Conservation (phyloP, 2,797 vertebrate genomes). For the Cirrhinus mrigala region DNA sequence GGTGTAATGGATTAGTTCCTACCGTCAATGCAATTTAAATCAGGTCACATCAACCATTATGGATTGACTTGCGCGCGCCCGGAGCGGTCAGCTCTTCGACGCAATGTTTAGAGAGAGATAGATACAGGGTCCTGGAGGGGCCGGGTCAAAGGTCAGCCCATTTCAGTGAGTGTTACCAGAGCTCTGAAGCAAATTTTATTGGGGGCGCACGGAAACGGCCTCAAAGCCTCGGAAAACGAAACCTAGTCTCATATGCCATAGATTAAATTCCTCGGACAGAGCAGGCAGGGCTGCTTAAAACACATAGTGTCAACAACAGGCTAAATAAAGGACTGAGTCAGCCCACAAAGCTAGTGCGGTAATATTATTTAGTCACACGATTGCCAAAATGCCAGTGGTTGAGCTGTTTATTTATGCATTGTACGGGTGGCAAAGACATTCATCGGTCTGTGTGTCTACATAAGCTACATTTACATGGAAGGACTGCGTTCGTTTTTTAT, state of each 20-base stretch:
- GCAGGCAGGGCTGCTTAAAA: constrained; percentile 7
- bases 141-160: constrained; percentile 54
- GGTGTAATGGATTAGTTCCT: constrained; percentile 32
- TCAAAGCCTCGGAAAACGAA: background rate
- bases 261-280: constrained; percentile 21
- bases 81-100: constrained; percentile 35
- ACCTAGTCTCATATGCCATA: background rate
- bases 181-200: constrained; percentile 45
- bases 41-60: constrained; percentile 47
- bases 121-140: constrained; percentile 37
- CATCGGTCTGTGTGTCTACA: background rate
- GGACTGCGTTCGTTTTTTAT: background rate
- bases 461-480: constrained; percentile 9
- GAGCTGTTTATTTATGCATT: constrained; percentile 26
- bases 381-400: constrained; percentile 2
- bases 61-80: constrained; percentile 23
- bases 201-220: constrained; percentile 14
- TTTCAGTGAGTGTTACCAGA: constrained; percentile 57
- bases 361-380: constrained; percentile 21
- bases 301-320: constrained; percentile 14
- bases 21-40: constrained; percentile 46
- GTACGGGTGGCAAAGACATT: constrained; percentile 10
- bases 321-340: constrained; percentile 42
- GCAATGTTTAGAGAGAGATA: constrained; percentile 49
- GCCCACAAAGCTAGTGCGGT: background rate